These are phyloP conservation scores for Piscicola geometra DNA, from an alignment of 2,888 invertebrate species.

Conservation along the genomic window DNA sequence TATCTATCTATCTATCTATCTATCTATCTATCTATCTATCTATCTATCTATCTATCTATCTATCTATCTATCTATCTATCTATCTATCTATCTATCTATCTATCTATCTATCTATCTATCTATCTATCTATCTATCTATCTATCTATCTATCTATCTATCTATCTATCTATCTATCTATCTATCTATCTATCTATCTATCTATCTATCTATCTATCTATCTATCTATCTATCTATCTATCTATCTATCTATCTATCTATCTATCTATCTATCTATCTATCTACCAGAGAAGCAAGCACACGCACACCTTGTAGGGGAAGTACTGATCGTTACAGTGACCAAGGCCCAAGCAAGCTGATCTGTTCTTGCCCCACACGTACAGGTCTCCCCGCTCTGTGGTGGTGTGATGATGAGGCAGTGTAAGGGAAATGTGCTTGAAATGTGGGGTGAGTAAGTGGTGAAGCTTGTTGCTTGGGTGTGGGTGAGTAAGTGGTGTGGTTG, in stretches of 20 bases:
- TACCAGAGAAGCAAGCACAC: constrained; percentile 14
- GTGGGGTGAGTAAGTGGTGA: too few species aligned
- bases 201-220: constrained; percentile 5
- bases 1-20: too few species aligned
- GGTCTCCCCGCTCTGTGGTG: constrained; percentile 65
- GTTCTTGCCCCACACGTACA: constrained; percentile 89
- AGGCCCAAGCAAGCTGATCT: constrained; percentile 77
- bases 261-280: neutral
- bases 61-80: too few species aligned
- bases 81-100: too few species aligned
- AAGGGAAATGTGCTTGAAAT: too few species aligned
- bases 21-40: too few species aligned
- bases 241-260: constrained; percentile 6
- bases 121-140: too few species aligned
- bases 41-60: too few species aligned
- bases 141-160: neutral
- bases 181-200: constrained; percentile 20
- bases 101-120: too few species aligned
- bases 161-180: neutral
- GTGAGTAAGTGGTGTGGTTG: too few species aligned
- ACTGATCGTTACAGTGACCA: constrained; percentile 74
- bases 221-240: neutral
- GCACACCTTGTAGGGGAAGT: constrained; percentile 75
- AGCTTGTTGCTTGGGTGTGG: too few species aligned
- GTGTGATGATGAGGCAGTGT: too few species aligned